These are phyloP conservation scores for Nesoenas mayeri DNA, from an alignment of 2,113 vertebrate genomes.

Conservation along the genomic window DNA sequence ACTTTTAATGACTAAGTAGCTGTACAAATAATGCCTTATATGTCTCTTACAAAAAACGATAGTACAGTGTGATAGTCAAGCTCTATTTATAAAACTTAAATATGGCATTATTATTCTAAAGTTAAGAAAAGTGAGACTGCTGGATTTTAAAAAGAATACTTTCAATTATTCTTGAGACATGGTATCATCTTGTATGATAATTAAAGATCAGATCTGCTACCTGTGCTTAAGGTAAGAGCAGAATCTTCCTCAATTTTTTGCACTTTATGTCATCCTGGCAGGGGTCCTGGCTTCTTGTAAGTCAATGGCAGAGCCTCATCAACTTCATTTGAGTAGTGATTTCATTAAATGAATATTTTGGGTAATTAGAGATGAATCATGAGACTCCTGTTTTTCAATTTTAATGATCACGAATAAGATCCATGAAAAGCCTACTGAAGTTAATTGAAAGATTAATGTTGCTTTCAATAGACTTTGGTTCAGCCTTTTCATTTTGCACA, in stretches of 20 bases:
- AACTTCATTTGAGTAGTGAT: not conserved
- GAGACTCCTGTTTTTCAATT: slow-evolving; percentile 6
- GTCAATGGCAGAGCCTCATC: not conserved
- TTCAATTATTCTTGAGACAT: not conserved
- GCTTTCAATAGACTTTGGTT: not conserved
- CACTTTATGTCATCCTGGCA: not conserved
- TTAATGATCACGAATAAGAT: slow-evolving; percentile 24
- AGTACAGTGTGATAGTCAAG: not conserved
- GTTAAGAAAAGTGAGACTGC: not conserved
- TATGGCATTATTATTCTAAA: not conserved
- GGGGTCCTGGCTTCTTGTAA: not conserved
- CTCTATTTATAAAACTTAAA: not conserved
- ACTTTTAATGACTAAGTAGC: not conserved
- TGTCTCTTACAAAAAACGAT: not conserved
- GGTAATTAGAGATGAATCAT: slow-evolving; percentile 30
- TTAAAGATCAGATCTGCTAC: not conserved
- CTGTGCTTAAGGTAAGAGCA: not conserved
- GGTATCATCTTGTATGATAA: not conserved
- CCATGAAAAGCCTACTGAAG: slow-evolving; percentile 1
- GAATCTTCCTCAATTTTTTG: not conserved
- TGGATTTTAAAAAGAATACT: not conserved
- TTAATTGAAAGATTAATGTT: slow-evolving; percentile 19
- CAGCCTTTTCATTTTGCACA: not conserved
- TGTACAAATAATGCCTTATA: not conserved
- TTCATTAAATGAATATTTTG: slow-evolving; percentile 37